phyloP scores from a whole-genome alignment of 2,797 vertebrate species.

The Gymnodraco acuticeps region DNA sequence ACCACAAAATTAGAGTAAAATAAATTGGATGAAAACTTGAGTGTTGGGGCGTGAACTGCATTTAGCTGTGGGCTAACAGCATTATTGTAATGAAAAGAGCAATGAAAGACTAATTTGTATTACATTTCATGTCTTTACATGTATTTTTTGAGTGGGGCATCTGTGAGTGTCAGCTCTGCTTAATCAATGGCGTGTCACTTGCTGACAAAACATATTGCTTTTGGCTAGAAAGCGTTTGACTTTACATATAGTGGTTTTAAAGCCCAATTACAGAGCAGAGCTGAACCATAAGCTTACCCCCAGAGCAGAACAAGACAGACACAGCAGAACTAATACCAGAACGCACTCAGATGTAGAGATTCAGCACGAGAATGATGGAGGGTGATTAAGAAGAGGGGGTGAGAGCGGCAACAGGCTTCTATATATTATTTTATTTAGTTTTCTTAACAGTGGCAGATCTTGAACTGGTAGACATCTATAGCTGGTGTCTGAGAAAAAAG shows the following conservation, averaged over 20 bases:
- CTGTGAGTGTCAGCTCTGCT: conserved; percentile 13
- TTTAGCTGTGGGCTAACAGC: conserved; percentile 6
- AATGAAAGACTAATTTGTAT: conserved; percentile 36
- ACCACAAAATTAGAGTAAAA: not conserved
- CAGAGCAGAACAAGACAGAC: conserved; percentile 51
- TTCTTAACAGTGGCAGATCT: conserved; percentile 36
- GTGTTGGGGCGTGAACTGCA: not conserved
- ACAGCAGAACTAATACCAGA: conserved; percentile 61
- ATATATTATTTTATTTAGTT: conserved; percentile 49
- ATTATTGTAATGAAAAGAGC: conserved; percentile 7
- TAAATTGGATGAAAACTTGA: conserved; percentile 21
- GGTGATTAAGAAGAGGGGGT: conserved; percentile 52
- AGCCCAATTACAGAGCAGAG: conserved; percentile 59
- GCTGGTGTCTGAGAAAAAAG: conserved; percentile 9
- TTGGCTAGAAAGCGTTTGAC: conserved; percentile 16
- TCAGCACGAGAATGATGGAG: conserved; percentile 52
- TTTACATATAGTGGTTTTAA: conserved; percentile 53
- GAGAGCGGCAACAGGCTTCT: conserved; percentile 21
- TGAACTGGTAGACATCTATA: conserved; percentile 41
- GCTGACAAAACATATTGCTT: conserved; percentile 33
- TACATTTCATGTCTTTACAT: conserved; percentile 21
- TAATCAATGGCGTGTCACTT: conserved; percentile 35
- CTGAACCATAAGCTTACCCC: conserved; percentile 51
- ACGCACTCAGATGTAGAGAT: conserved; percentile 43
- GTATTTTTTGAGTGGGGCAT: conserved; percentile 10